Percentiles rank a stretch among this genome's conserved stretches.
These are phyloP conservation scores for Sigmodon hispidus DNA, from an alignment of 2,113 vertebrate genomes.

Conservation along the genomic window DNA sequence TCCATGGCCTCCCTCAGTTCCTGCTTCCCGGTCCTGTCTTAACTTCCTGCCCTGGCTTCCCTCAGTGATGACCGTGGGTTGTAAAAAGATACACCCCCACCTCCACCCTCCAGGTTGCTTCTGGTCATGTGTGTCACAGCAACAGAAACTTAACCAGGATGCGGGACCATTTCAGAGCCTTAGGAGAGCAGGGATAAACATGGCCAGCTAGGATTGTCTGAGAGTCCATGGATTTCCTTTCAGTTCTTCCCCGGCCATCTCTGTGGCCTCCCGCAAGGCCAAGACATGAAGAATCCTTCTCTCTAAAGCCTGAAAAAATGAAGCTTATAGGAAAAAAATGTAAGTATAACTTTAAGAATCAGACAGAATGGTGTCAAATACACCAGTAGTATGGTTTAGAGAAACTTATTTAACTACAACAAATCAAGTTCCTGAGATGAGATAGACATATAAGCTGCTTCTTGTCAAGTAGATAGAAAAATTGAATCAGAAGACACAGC, in stretches of 20 bases:
- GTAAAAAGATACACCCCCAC: neutral
- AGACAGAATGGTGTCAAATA: neutral
- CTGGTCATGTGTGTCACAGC: no score
- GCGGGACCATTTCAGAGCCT: neutral
- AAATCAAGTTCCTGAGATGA: neutral
- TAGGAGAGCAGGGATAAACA: neutral
- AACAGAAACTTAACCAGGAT: neutral
- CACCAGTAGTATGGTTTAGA: neutral
- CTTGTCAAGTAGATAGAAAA: neutral
- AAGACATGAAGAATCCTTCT: neutral
- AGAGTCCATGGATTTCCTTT: rapidly evolving
- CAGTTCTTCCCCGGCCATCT: neutral
- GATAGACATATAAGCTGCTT: neutral
- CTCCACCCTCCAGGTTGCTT: neutral
- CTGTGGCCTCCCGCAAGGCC: neutral
- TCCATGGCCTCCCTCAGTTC: neutral
- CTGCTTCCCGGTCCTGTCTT: neutral
- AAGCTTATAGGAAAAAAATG: neutral
- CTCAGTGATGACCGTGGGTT: neutral
- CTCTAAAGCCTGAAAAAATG: neutral
- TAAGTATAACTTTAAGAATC: neutral
- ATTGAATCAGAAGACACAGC: neutral
- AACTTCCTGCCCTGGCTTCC: neutral
- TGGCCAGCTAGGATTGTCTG: neutral
- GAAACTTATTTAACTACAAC: neutral